Evolutionary conservation across 2,797 vertebrate species (phyloP).

Genomic region (Nyctalus aviator): DNA sequence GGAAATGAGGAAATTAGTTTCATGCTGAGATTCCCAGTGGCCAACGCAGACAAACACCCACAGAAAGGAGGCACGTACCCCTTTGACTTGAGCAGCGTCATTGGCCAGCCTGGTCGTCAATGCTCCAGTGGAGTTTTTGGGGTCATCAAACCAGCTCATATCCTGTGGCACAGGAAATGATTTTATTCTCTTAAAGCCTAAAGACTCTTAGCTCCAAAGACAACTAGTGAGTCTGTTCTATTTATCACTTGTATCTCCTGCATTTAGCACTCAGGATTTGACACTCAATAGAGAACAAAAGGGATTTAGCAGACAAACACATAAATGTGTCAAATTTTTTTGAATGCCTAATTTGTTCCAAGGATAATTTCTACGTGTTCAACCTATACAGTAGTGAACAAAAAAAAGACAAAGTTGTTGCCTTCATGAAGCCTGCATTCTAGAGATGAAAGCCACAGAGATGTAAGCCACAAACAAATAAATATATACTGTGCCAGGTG

Average conservation of each 20-base stretch:
- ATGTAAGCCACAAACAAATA: background rate
- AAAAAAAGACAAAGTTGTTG: background rate
- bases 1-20: background rate
- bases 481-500: background rate
- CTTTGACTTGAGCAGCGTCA: slow-evolving; percentile 97
- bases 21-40: background rate
- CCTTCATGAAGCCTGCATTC: background rate
- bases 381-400: background rate
- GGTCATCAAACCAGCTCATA: slow-evolving; percentile 94
- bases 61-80: slow-evolving; percentile 88
- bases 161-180: slow-evolving; percentile 88
- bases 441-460: background rate
- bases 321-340: background rate
- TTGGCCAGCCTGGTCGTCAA: slow-evolving; percentile 96
- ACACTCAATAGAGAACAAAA: background rate
- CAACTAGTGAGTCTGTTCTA: background rate
- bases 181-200: background rate
- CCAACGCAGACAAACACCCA: background rate
- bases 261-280: background rate
- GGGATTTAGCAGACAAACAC: background rate
- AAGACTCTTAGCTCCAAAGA: background rate
- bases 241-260: background rate
- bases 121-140: slow-evolving; percentile 94
- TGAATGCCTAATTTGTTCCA: background rate
- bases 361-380: background rate